Evolutionary conservation across 1,140 invertebrate species (phyloP), one percentile per base, ranked within the genome.

Genomic region (Streblospio benedicti): DNA sequence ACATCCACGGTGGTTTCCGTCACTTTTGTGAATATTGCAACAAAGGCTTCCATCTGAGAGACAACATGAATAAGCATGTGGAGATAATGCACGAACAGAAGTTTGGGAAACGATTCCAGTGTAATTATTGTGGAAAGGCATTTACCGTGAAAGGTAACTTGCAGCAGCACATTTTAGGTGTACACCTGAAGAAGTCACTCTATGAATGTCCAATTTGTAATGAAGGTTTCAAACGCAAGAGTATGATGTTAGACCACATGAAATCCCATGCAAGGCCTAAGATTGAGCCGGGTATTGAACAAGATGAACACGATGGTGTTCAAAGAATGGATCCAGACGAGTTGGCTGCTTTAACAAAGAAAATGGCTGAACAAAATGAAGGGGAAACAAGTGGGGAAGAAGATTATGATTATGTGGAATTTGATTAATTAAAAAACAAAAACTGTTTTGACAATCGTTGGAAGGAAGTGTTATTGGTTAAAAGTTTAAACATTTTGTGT

Each of bases 61-160:
- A 60, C 14, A 53, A 54, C 31, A 12, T 60, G 2, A 27, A 30
- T 33, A 60, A 60, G 31, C 58, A 60, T 51, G 23, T 53, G 49
- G 30, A 30, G 9, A 23, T 23, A n/a, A 35, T 49, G 6, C 58
- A 60, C 35, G 47, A 30, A 23, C 52, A 44, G n/a, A 32, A 27
- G 16, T 20, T 33, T 9, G 32, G 38, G 38, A 25, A 44, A 20
- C n/a, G 27, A 25, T 18, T 27, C 12, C 20, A 47, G n/a, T 27
- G 43, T 18, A n/a, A 25, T 20, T 20, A 57, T 20, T 18, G 41
- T 43, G 41, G 41, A 25, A 27, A 51, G 32, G 20, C 6, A 9
- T 49, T 49, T 25, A 14, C 2, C 35, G 35, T 3, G 38, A 57
- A 53, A 30, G 55, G 51, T 16, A 12, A 27, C 33, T 35, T 56